phyloP scores from a whole-genome alignment of 2,113 vertebrate species.

The Dinomys branickii region DNA sequence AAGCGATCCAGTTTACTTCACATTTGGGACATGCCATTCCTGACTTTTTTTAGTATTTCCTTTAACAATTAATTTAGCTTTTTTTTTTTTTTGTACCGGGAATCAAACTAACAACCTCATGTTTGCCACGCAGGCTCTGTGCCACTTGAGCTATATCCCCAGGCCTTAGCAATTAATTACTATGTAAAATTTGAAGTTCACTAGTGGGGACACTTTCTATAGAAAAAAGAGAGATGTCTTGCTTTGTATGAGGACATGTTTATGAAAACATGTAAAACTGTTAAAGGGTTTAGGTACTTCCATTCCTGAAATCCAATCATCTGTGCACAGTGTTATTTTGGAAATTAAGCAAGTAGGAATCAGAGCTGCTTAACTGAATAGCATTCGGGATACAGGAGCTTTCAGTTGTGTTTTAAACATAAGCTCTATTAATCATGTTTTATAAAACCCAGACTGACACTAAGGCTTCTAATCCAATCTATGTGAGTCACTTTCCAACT shows the following conservation, averaged over 20 bases:
- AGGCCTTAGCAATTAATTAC: not conserved
- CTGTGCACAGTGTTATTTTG: not conserved
- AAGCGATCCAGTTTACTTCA: not conserved
- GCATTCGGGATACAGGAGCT: not conserved
- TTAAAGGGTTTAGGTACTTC: conserved; percentile 16
- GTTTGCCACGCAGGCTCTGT: too few species aligned
- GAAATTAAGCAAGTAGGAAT: conserved; percentile 36
- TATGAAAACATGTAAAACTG: not conserved
- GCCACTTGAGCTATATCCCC: too few species aligned
- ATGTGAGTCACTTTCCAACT: not conserved
- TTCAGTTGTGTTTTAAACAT: not conserved
- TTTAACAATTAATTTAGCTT: not conserved
- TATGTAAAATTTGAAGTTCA: not conserved
- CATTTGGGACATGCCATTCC: not conserved
- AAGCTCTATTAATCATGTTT: not conserved
- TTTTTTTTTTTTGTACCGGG: too few species aligned
- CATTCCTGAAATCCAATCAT: not conserved
- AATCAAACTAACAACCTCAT: too few species aligned
- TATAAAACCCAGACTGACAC: not conserved
- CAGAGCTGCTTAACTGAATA: not conserved
- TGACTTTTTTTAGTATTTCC: conserved; percentile 13
- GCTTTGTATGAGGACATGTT: conserved; percentile 7
- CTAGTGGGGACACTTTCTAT: not conserved
- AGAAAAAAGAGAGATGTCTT: not conserved
- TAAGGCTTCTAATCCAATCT: not conserved